Percentiles rank a stretch among this genome's conserved stretches.
Conservation (phyloP, 1,140 invertebrate genomes). For the Cyphomyrmex costatus region DNA sequence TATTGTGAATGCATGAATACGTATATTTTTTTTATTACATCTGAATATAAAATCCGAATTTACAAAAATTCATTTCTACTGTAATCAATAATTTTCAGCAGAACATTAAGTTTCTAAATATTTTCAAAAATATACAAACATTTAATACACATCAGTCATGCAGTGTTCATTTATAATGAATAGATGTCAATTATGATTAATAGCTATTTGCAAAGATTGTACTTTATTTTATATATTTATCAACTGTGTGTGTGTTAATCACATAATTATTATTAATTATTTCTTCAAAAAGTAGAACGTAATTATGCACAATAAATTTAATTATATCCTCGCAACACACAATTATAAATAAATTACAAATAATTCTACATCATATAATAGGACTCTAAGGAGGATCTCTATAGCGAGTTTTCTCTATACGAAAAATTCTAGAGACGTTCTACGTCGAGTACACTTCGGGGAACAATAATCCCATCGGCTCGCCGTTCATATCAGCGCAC, state of each 20-base stretch:
- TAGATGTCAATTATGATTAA: not conserved
- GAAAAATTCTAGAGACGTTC: conserved; percentile 32
- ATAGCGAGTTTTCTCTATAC: not conserved
- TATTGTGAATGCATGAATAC: not conserved
- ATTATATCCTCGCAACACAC: not conserved
- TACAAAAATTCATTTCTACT: not conserved
- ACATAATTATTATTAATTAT: not conserved
- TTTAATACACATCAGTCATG: not conserved
- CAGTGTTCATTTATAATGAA: not conserved
- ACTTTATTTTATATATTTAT: not conserved
- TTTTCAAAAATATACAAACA: not conserved
- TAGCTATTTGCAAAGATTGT: not conserved
- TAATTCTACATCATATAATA: not conserved
- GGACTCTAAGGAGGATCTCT: not conserved
- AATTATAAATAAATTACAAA: not conserved
- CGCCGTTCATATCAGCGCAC: conserved; percentile 8
- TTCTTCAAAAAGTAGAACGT: not conserved
- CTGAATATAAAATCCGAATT: not conserved
- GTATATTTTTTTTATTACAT: not conserved
- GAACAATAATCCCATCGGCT: conserved; percentile 56
- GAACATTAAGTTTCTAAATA: not conserved
- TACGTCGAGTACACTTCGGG: conserved; percentile 18
- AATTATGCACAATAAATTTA: not conserved
- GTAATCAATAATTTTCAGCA: not conserved
- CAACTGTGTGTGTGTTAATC: conserved; percentile 1